Base-by-base conservation (phyloP, 2,888 invertebrate genomes). In the Cyrtodaria siliqua region DNA sequence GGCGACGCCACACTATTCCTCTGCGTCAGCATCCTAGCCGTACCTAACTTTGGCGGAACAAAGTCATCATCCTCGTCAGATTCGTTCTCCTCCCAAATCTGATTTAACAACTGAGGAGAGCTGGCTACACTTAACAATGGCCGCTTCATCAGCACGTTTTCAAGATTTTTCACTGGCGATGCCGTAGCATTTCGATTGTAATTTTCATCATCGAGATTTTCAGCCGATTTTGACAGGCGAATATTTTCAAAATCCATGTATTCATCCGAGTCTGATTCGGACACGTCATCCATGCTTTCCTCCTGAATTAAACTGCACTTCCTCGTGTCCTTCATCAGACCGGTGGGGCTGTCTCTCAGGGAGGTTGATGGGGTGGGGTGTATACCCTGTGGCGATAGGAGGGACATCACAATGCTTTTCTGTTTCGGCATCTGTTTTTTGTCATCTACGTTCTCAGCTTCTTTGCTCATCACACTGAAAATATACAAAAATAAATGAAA, bases 271-370 rank as follows among this genome's bases (percentile, higher is more conserved):
- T 89, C 86, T 72, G 89, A 87, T 64, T 93, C 97, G 74, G 88
- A 84, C 73, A 87, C 87, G 60, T 93, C 97, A 89, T 98, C 97
- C 90, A 97, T 96, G 89, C 97, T 97, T 87, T 98, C 98, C 92
- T 98, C 98, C 86, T 97, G 96, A 24, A 98, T 97, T 88, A 98
- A 97, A 90, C 97, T 97, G 94, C 97, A 98, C 91, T 97, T 97
- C 60, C 97, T 95, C 60, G 97, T 94, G 94, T 95, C 49, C 47
- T 52, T 26, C 1, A 57, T 26, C 12, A 50, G 18, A 40, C 47
- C 42, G 8, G 79, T 71, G 8, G 86, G 83, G 57, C 83, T 83
- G 29, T 76, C 62, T 9, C 68, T 59, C 9, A 74, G 49, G n/a
- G 84, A 72, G 14, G 85, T 70, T 2, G 83, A 81, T 2, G 89